Evolutionary conservation across 2,797 vertebrate species (phyloP), one percentile per base, ranked within the genome.

Genomic region (Falco naumanni): DNA sequence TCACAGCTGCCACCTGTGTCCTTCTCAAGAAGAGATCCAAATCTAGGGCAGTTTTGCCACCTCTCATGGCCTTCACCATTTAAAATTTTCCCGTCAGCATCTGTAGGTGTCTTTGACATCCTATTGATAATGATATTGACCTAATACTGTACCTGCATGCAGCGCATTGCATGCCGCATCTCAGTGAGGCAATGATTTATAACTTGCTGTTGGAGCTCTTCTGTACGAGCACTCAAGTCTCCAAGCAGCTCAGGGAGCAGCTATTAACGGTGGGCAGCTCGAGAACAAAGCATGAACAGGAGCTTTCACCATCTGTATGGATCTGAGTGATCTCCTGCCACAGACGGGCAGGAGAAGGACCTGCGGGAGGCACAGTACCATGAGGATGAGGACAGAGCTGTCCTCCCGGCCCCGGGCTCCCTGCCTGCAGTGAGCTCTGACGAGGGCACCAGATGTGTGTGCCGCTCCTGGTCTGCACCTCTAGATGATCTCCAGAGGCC

Each of bases 101-200:
- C 34, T 1, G 0, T 16, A 45, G n/a, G 11, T 56, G 71, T 34
- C 33, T 59, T 33, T 65, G 65, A 8, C 31, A 68, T 53, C 25
- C 13, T 4, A 5, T 4, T 6, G 54, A 8, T 3, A 0, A 37
- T 37, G 37, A 37, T 0, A 2, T 0, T 12, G 54, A 24, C 43
- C 16, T 1, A 4, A 4, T 4, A 5, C 48, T 33, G 39, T 6
- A 5, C 25, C 29, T 41, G 85, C 47, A 10, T 13, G 28, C 33
- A 19, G 11, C 25, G 2, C 2, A 0, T 1, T 7, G 0, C 6
- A 4, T 14, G 50, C 39, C 1, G 0, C 1, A 1, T 24, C 43
- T 54, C 45, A 34, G 63, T 9, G 39, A 41, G 11, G 13, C 13
- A 22, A 0, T 10, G 17, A 29, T 72, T 50, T 18, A 6, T 31